A percentile compares a stretch with the other conserved stretches of the same genome.
Conservation (phyloP, 2,797 vertebrate species). For the Iguana delicatissima region DNA sequence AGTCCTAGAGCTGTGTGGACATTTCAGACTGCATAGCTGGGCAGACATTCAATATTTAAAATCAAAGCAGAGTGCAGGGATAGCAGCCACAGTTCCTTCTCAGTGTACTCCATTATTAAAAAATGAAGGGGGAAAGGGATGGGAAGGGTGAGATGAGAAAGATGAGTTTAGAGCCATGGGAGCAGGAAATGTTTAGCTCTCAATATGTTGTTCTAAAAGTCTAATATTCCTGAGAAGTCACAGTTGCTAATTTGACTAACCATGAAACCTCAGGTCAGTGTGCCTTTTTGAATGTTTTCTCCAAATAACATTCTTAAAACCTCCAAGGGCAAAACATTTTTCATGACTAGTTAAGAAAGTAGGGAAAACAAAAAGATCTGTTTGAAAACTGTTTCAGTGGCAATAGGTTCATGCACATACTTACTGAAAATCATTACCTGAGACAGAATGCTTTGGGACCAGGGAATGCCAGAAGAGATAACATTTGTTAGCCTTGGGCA, state of each 20-base stretch:
- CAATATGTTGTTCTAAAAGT: background rate
- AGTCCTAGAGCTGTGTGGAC: slow-evolving; percentile 28
- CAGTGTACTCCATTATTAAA: background rate
- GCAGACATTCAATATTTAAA: slow-evolving; percentile 46
- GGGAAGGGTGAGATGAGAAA: background rate
- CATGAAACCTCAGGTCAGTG: background rate
- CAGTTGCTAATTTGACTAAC: slow-evolving; percentile 19
- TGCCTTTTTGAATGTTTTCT: slow-evolving; percentile 24
- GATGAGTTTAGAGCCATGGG: background rate
- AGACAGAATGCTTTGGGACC: no score
- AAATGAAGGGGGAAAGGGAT: background rate
- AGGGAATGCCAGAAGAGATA: background rate
- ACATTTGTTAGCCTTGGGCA: background rate
- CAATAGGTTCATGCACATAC: background rate
- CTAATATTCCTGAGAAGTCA: background rate
- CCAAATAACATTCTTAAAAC: slow-evolving; percentile 2
- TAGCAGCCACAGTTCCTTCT: slow-evolving; percentile 20
- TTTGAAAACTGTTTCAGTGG: background rate
- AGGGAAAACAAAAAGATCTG: background rate
- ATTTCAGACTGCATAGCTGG: slow-evolving; percentile 23
- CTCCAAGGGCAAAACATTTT: background rate
- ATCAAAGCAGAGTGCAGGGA: slow-evolving; percentile 23
- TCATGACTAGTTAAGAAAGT: background rate
- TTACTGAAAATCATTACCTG: background rate
- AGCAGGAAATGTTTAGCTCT: background rate